A percentile compares a stretch with the other conserved stretches of the same genome.
phyloP scores from a whole-genome alignment of 2,797 vertebrate genomes.

The Acrossocheilus wenchowensis region DNA sequence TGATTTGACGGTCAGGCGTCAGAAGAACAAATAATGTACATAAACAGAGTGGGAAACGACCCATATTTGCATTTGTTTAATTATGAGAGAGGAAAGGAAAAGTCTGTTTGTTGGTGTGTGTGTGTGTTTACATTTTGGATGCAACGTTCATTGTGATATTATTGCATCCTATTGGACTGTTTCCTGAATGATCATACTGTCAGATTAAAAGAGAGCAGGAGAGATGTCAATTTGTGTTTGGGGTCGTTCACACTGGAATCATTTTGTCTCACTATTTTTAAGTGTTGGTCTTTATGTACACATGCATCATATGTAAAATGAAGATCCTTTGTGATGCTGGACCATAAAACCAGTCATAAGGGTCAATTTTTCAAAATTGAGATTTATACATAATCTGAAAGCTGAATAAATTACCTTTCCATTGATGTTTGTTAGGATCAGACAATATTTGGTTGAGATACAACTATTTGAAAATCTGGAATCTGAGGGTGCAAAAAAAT shows the following conservation, averaged over 20 bases:
- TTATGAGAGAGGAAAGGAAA: conserved; percentile 62
- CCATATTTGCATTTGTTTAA: conserved; percentile 62
- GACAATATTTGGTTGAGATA: too few species aligned
- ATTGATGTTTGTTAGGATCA: too few species aligned
- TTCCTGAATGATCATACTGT: conserved; percentile 37
- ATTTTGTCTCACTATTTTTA: neutral
- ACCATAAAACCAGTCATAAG: too few species aligned
- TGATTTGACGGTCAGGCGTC: conserved; percentile 66
- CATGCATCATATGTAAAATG: neutral
- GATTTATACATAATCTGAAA: too few species aligned
- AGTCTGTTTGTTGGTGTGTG: conserved; percentile 46
- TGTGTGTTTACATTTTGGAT: conserved; percentile 59
- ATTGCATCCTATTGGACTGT: conserved; percentile 56
- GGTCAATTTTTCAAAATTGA: too few species aligned
- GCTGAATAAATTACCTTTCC: too few species aligned
- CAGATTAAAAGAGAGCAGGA: conserved; percentile 6
- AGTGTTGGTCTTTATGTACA: neutral
- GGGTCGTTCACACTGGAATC: neutral
- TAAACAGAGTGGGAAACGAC: conserved; percentile 67
- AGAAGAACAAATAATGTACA: conserved; percentile 75
- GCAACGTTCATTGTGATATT: conserved; percentile 51
- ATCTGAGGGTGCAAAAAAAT: too few species aligned
- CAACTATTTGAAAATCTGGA: too few species aligned
- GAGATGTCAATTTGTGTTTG: neutral
- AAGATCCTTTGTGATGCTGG: neutral